A percentile compares a stretch with the other conserved stretches of the same genome.
Evolutionary conservation across 2,797 vertebrate species (phyloP).

Genomic region (Xerus rutilus): DNA sequence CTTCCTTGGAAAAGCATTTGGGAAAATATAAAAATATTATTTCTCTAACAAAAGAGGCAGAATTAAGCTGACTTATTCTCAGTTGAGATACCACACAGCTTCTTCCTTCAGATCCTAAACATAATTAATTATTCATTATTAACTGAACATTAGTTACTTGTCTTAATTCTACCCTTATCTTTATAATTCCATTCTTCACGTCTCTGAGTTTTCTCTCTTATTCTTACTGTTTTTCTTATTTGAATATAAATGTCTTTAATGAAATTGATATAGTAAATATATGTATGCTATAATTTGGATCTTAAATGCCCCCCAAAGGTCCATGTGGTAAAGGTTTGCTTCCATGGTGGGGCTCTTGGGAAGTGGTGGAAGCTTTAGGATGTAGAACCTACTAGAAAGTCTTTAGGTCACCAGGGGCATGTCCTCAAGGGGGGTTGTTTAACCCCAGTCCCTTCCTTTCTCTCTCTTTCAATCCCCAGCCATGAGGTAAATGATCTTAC

Average conservation of each 20-base stretch:
- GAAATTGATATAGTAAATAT: not conserved
- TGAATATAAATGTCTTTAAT: constrained; percentile 42
- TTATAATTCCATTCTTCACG: not conserved
- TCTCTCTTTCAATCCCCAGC: not conserved
- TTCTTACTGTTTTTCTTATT: not conserved
- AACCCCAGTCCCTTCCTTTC: too few species aligned
- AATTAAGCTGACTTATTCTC: not conserved
- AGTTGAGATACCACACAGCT: not conserved
- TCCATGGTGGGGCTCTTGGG: too few species aligned
- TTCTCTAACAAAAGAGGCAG: not conserved
- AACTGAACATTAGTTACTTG: not conserved
- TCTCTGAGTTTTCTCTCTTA: not conserved
- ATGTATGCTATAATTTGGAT: not conserved
- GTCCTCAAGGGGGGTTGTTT: not conserved
- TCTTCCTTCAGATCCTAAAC: not conserved
- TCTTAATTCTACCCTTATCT: not conserved
- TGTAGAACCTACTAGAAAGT: not conserved
- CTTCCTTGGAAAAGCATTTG: constrained; percentile 3
- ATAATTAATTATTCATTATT: not conserved
- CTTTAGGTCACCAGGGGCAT: not conserved
- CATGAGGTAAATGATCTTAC: too few species aligned
- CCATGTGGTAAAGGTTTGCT: too few species aligned
- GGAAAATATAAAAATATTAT: constrained; percentile 28
- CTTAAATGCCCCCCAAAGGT: not conserved
- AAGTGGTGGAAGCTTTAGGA: not conserved